Evolutionary conservation across 2,797 vertebrate genomes (phyloP), one percentile per base, ranked within the genome.

Genomic region (Neosilurus hyrtlii): DNA sequence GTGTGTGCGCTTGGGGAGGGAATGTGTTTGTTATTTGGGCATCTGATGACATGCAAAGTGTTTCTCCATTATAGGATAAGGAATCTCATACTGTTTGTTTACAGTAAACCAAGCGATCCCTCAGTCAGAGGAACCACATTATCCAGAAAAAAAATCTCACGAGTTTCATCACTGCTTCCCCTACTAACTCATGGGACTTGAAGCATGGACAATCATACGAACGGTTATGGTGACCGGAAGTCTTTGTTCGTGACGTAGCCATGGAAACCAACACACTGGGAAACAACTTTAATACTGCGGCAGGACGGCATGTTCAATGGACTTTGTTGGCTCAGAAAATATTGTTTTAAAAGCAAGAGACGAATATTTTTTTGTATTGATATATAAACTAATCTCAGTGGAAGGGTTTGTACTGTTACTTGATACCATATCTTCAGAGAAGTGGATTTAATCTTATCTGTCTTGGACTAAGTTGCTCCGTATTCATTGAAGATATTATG

Each of bases 1-100:
- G 61, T 51, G 57, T 83, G 54, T 54, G 65, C 37, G 74, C 43
- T 59, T 65, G 54, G 37, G 24, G 43, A 66, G 11, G 43, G 67
- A 67, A 57, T 65, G 51, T 63, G 35, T 85, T n/a, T 79, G 66
- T 83, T 76, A 66, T 79, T 54, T 87, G 37, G 84, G 68, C 84
- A 24, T 80, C 24, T 73, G 63, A 70, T 68, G 86, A 71, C 68
- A 76, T 85, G 70, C 78, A 18, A 37, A 49, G 57, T 59, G 26
- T 85, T 72, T 43, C 26, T 80, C 11, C n/a, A 35, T 22, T 78
- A 20, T 82, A 52, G 10, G 14, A 26, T 12, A 51, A 72, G 10
- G 62, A 67, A 37, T 61, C 43, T 62, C 66, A 18, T 16, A 49
- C 30, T 85, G 82, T 43, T 61, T 87, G 84, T 59, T 66, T 43